Evolutionary conservation across 2,888 invertebrate genomes (phyloP).

Genomic region (Meteorus colon): DNA sequence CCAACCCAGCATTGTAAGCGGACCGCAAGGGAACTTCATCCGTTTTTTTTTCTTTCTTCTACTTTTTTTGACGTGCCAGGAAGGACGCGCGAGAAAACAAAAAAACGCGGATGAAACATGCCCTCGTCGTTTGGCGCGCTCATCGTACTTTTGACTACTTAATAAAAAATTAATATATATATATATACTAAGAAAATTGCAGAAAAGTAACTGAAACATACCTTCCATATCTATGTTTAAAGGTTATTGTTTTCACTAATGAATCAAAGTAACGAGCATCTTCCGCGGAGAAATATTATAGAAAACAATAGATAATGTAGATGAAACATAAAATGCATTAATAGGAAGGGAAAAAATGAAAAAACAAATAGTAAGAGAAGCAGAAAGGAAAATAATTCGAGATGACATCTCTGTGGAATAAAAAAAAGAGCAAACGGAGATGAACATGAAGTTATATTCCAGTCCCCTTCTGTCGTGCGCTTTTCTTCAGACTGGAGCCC

Average conservation of each 20-base stretch:
- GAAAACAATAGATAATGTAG: not conserved
- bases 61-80: not conserved
- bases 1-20: not conserved
- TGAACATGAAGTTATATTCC: not conserved
- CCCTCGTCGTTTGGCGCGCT: constrained; percentile 1
- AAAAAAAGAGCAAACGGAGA: not conserved
- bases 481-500: not conserved
- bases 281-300: not conserved
- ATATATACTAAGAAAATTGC: not conserved
- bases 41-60: not conserved
- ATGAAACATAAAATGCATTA: not conserved
- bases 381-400: not conserved
- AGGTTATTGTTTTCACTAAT: not conserved
- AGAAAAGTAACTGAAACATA: not conserved
- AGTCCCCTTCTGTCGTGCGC: not conserved
- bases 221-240: not conserved
- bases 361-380: not conserved
- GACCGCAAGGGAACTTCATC: constrained; percentile 20
- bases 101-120: not conserved
- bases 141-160: constrained; percentile 4
- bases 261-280: not conserved
- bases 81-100: constrained; percentile 2
- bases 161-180: not conserved
- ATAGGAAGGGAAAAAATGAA: not conserved
- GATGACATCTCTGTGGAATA: not conserved